phyloP scores from a whole-genome alignment of 1,140 invertebrate genomes.

The Temnothorax longispinosus region DNA sequence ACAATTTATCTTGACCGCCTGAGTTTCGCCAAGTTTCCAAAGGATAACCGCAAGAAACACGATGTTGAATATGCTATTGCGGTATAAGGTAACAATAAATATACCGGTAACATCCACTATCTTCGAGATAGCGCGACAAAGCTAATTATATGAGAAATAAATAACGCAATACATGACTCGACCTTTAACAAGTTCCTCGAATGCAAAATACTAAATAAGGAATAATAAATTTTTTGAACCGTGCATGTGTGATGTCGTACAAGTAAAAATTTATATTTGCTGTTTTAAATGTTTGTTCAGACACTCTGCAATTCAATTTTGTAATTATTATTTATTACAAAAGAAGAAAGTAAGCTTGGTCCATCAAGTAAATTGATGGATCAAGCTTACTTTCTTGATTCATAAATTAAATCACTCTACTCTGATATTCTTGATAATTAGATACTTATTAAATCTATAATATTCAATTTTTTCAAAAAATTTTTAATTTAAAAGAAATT shows the following conservation, averaged over 20 bases:
- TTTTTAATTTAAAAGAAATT: too few relatives aligned
- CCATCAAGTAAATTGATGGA: too few relatives aligned
- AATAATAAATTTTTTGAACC: background rate
- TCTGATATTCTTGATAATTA: too few relatives aligned
- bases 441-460: too few relatives aligned
- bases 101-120: background rate
- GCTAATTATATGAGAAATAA: conserved; percentile 21
- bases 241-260: background rate
- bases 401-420: too few relatives aligned
- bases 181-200: background rate
- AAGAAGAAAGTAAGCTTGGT: background rate
- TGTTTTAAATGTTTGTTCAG: background rate
- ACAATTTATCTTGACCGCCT: conserved; percentile 32
- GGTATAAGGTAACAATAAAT: conserved; percentile 11
- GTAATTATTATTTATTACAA: background rate
- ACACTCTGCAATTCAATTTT: background rate
- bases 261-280: background rate
- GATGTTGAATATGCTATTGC: background rate
- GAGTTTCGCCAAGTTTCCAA: conserved; percentile 23
- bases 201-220: background rate
- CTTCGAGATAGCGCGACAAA: background rate
- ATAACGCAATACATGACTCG: background rate
- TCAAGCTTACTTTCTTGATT: too few relatives aligned
- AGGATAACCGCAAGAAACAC: background rate
- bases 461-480: too few relatives aligned